Base-by-base conservation (phyloP, 2,888 invertebrate species). In the Glaucopsyche alexis region DNA sequence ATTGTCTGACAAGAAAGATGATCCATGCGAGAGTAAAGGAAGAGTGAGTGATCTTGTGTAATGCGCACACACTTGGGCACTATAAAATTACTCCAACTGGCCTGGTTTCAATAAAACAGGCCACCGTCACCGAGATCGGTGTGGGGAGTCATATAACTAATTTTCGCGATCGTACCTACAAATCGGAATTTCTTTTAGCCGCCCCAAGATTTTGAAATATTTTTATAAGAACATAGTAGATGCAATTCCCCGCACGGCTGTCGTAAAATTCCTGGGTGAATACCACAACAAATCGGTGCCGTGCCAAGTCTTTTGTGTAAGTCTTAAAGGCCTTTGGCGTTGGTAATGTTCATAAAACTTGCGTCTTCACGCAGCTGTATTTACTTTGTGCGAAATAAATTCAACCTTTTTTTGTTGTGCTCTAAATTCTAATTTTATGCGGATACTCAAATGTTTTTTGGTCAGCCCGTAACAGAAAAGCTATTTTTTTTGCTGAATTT, bases 271-370 rank as follows among this genome's bases (percentile, higher is more conserved):
- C 72, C 55, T 67, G 1, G 40, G 50, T 8, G 52, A 72, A 67
- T 67, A 72, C 72, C 72, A 50, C 72, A 72, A 72, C 72, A 72
- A 72, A 72, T 67, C 45, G 52, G 42, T 65, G 42, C 72, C 72
- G 72, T 72, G 72, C 72, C 72, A 72, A 72, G 66, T 72, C 72
- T 67, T 67, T 72, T 72, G 72, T 72, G 69, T 69, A 69, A 29
- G 69, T 47, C n/a, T n/a, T n/a, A 69, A 69, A 69, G 69, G 69
- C 49, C 69, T 69, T 69, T 69, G 69, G 69, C 69, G 69, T 69
- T 49, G 49, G 49, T 69, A 69, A 69, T 69, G 69, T 69, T 69
- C 69, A 69, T 69, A 69, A 69, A 69, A 69, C 8, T 69, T 49
- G 69, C 69, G 69, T 69, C 69, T 69, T 69, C 69, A 69, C 49